These are phyloP conservation scores for Tokudaia muenninki DNA, from an alignment of 2,797 vertebrate genomes.

Conservation along the genomic window DNA sequence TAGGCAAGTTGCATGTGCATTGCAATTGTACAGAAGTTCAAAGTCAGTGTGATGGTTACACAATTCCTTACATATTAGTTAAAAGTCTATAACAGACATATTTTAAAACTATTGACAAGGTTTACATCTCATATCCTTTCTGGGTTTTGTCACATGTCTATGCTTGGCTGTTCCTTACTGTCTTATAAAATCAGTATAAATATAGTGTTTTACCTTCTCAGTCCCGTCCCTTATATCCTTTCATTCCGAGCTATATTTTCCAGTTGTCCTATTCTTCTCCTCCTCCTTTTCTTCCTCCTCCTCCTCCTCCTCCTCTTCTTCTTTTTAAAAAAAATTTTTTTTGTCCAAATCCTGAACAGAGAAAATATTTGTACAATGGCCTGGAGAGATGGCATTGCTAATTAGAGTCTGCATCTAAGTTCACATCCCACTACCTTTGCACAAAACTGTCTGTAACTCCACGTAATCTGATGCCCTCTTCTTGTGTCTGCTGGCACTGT, in stretches of 20 bases:
- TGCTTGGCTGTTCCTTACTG: neutral
- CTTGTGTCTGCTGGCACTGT: neutral
- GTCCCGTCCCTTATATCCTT: neutral
- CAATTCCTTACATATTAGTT: neutral
- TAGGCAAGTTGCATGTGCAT: neutral
- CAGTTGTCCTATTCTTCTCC: neutral
- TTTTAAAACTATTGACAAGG: neutral
- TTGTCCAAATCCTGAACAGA: neutral
- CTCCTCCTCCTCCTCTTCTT: no score
- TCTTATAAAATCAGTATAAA: neutral
- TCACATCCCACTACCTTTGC: neutral
- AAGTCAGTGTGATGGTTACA: neutral
- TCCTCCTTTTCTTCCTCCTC: rapidly evolving
- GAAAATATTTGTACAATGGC: neutral
- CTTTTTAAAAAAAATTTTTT: neutral
- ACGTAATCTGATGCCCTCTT: neutral
- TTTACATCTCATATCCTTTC: neutral
- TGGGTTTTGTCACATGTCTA: neutral
- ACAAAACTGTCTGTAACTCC: neutral
- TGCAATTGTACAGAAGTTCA: neutral
- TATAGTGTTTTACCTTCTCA: neutral
- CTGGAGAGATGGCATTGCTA: no score
- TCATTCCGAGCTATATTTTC: neutral
- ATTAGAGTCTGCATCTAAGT: neutral
- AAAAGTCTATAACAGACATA: neutral